Evolutionary conservation across 2,888 invertebrate species (phyloP).

Genomic region (Agriotes lineatus): DNA sequence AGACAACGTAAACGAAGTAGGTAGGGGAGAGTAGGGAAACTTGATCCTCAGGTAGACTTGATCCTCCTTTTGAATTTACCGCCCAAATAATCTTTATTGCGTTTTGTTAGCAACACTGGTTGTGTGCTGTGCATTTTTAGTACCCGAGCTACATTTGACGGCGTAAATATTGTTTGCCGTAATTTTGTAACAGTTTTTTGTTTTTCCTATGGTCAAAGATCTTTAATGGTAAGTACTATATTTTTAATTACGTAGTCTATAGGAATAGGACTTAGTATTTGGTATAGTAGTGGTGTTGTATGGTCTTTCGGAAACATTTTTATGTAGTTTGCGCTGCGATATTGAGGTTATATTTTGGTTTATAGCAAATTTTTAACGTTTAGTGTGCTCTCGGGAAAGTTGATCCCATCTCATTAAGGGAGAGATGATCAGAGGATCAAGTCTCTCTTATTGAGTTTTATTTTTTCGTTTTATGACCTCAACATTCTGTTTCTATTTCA

Average conservation of each 20-base stretch:
- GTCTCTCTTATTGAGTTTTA: conserved; percentile 1
- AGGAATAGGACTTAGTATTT: background rate
- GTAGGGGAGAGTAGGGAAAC: conserved; percentile 7
- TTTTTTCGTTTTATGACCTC: background rate
- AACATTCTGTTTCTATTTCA: background rate
- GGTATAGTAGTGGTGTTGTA: background rate
- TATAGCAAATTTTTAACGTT: background rate
- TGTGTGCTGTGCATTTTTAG: background rate
- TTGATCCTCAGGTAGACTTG: conserved; percentile 5
- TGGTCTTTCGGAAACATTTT: background rate
- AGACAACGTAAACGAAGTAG: too few species aligned
- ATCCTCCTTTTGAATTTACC: background rate
- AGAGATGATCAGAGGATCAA: conserved; percentile 1
- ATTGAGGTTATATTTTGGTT: background rate
- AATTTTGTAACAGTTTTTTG: too few species aligned
- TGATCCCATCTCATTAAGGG: background rate
- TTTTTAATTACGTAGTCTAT: background rate
- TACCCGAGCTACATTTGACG: too few species aligned
- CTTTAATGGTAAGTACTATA: too few species aligned
- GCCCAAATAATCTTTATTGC: background rate
- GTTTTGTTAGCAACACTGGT: background rate
- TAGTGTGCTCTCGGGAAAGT: conserved; percentile 2
- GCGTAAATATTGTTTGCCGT: too few species aligned
- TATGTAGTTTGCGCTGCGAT: background rate
- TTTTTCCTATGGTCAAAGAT: too few species aligned